A percentile compares a stretch with the other conserved stretches of the same genome.
Conservation (phyloP, 2,113 vertebrate species). For the Casuarius casuarius region DNA sequence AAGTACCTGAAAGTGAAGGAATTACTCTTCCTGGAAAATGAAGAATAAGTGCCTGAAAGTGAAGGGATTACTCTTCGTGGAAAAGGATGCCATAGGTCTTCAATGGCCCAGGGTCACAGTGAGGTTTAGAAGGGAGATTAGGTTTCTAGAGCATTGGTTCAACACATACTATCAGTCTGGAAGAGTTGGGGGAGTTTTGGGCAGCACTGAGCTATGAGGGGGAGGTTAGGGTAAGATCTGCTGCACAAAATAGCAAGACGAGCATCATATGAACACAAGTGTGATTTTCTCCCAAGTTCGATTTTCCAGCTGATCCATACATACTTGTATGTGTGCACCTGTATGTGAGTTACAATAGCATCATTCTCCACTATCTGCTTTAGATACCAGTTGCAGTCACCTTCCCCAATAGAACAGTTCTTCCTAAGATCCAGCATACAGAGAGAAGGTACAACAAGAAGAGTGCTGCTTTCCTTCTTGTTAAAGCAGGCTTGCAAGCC, state of each 20-base stretch:
- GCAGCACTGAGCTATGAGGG: not conserved
- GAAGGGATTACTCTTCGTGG: not conserved
- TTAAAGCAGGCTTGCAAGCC: not conserved
- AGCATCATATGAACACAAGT: not conserved
- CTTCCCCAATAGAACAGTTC: not conserved
- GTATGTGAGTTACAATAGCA: not conserved
- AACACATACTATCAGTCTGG: not conserved
- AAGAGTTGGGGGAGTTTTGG: not conserved
- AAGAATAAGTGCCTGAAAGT: not conserved
- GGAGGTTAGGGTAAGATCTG: not conserved
- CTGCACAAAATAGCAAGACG: not conserved
- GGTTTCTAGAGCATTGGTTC: not conserved
- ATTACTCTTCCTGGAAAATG: not conserved
- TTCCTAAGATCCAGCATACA: not conserved
- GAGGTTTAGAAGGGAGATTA: not conserved
- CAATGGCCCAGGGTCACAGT: not conserved
- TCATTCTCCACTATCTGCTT: not conserved
- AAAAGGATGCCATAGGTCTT: not conserved
- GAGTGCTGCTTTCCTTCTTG: not conserved
- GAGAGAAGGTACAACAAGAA: not conserved
- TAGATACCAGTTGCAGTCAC: not conserved
- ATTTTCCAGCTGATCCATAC: not conserved
- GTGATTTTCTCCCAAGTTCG: not conserved
- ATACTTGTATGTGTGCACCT: not conserved
- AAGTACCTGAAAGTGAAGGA: not conserved